Conservation (phyloP, 1,140 invertebrate genomes). For the Choristoneura fumiferana region DNA sequence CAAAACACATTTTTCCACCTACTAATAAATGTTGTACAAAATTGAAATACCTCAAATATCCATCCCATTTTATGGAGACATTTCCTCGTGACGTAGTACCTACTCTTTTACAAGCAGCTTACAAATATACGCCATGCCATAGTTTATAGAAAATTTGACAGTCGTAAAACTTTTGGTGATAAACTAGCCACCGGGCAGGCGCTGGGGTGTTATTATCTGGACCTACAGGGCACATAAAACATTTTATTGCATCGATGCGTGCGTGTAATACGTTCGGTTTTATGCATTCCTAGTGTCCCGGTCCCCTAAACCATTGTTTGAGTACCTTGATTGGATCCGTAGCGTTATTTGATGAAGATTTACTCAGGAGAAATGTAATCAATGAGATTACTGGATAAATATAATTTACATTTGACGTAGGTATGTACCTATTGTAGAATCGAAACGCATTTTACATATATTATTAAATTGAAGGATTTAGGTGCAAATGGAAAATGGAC, state of each 20-base stretch:
- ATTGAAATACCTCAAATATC: slow-evolving; percentile 4
- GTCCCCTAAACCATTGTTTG: slow-evolving; percentile 43
- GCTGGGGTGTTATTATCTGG: slow-evolving; percentile 55
- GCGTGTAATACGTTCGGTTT: slow-evolving; percentile 41
- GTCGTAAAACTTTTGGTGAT: slow-evolving; percentile 64
- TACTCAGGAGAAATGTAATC: slow-evolving; percentile 44
- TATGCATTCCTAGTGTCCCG: slow-evolving; percentile 38
- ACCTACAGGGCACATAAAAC: slow-evolving; percentile 62
- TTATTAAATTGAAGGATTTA: too few species aligned
- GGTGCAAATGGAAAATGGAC: too few species aligned
- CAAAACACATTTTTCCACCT: not conserved
- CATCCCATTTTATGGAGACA: slow-evolving; percentile 15
- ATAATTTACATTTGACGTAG: too few species aligned
- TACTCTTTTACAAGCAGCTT: slow-evolving; percentile 10
- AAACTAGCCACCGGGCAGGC: slow-evolving; percentile 50
- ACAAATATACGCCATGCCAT: slow-evolving; percentile 18
- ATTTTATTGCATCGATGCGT: slow-evolving; percentile 58
- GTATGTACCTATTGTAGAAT: too few species aligned
- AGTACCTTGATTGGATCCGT: slow-evolving; percentile 74
- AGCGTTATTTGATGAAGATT: slow-evolving; percentile 54
- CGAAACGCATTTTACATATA: too few species aligned
- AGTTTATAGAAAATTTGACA: slow-evolving; percentile 71
- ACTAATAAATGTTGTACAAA: not conserved
- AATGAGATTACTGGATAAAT: too few species aligned
- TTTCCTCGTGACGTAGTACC: slow-evolving; percentile 8